Base-by-base conservation (phyloP, 2,797 vertebrate genomes). In the Alcedo atthis region DNA sequence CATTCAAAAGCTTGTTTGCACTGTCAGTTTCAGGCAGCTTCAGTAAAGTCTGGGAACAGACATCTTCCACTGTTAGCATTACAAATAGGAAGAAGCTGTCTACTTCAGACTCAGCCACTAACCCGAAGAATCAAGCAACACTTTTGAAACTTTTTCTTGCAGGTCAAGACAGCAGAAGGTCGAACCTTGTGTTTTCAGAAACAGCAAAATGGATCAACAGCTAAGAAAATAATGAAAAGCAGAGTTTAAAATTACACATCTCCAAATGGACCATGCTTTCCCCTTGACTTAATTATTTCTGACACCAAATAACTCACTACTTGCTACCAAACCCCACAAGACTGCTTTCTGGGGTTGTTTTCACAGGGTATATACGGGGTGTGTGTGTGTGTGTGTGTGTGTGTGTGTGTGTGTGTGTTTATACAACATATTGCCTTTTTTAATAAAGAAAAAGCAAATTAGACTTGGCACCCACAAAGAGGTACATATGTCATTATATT, bases 11-110 rank as follows among this genome's bases (percentile, higher is more conserved):
- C 68, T 61, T 81, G 59, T 85, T 89, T 64, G 67, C 57, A 57
- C 45, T 61, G 55, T 8, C 59, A n/a, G 51, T 28, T 81, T 76
- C 19, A 40, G 26, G 33, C 35, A 79, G 76, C n/a, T 58, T 83
- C 8, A 45, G 45, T 30, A 15, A 87, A 91, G 66, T 17, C 48
- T 73, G 66, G 58, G 45, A 68, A 73, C 7, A 54, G n/a, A 9
- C n/a, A 28, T 9, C 9, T 48, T 53, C 18, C 46, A 28, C 53
- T 10, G 12, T 26, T 35, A 24, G 62, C 43, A 53, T 32, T 43
- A 48, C 20, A 77, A 42, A 68, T 3, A 15, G 30, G 45, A 59
- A 30, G 2, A 12, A 54, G 33, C 9, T 0, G 0, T 12, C 20
- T 73, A 2, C 51, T 66, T 21, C 20, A 46, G 45, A 49, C 37